Evolutionary conservation across 2,113 vertebrate species (phyloP).

Genomic region (Cyprinus carpio): DNA sequence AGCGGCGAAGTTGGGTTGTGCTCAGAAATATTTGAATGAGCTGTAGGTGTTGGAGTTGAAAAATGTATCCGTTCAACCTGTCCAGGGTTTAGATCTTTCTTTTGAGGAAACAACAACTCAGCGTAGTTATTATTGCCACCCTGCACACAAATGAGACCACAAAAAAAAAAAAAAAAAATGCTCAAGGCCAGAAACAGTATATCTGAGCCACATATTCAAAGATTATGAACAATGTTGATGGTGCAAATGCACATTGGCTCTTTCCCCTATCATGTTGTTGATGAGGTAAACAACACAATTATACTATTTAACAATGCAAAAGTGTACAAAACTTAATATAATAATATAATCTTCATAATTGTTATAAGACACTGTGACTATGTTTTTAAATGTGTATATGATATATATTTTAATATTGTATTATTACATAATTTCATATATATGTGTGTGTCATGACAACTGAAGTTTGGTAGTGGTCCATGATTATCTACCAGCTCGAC

Average conservation of each 20-base stretch:
- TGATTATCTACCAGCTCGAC: not conserved
- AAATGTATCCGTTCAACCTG: not conserved
- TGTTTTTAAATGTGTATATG: too few relatives aligned
- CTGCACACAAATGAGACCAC: constrained; percentile 47
- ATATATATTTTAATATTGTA: too few relatives aligned
- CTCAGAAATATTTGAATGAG: constrained; percentile 1
- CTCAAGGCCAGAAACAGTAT: not conserved
- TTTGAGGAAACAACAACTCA: constrained; percentile 63
- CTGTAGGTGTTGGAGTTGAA: not conserved
- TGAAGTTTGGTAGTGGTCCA: not conserved
- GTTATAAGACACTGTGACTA: too few relatives aligned
- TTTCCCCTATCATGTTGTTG: not conserved
- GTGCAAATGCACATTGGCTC: not conserved
- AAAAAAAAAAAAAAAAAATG: not conserved
- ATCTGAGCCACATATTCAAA: not conserved
- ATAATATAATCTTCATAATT: too few relatives aligned
- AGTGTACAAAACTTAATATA: not conserved
- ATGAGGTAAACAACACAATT: not conserved
- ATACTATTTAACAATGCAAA: not conserved
- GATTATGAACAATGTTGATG: not conserved
- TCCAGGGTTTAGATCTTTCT: not conserved
- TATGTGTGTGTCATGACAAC: not conserved
- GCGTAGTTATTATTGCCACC: constrained; percentile 58
- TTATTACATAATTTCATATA: too few relatives aligned
- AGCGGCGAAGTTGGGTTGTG: not conserved